phyloP scores from a whole-genome alignment of 2,888 invertebrate genomes.

The Acanthoscelides obtectus region DNA sequence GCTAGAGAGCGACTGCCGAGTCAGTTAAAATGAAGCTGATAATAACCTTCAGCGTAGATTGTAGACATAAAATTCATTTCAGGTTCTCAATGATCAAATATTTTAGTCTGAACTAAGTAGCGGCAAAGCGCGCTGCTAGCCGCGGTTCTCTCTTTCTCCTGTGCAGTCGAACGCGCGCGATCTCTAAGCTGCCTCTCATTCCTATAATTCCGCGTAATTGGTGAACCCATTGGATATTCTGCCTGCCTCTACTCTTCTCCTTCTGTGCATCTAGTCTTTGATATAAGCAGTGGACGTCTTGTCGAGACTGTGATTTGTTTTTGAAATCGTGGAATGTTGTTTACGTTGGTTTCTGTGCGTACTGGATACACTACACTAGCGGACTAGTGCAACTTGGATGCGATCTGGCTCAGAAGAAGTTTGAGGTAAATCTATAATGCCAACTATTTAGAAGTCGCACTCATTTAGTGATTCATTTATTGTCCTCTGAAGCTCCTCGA shows the following conservation, averaged over 20 bases:
- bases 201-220: background rate
- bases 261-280: background rate
- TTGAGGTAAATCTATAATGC: background rate
- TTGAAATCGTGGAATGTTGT: background rate
- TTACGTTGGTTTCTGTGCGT: background rate
- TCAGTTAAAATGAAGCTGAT: constrained; percentile 35
- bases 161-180: background rate
- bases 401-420: background rate
- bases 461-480: too few relatives aligned
- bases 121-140: constrained; percentile 11
- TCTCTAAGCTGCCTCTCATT: background rate
- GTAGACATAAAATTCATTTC: constrained; percentile 41
- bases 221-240: background rate
- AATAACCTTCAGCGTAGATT: constrained; percentile 39
- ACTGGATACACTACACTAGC: background rate
- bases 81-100: constrained; percentile 40
- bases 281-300: background rate
- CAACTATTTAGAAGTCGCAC: too few relatives aligned
- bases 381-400: background rate
- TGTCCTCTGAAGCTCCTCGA: too few relatives aligned
- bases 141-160: background rate
- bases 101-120: constrained; percentile 37
- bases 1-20: constrained; percentile 8
- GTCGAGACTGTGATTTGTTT: background rate
- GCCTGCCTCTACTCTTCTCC: too few relatives aligned